Evolutionary conservation across 2,888 invertebrate genomes (phyloP).

Genomic region (Tridacna gigas): DNA sequence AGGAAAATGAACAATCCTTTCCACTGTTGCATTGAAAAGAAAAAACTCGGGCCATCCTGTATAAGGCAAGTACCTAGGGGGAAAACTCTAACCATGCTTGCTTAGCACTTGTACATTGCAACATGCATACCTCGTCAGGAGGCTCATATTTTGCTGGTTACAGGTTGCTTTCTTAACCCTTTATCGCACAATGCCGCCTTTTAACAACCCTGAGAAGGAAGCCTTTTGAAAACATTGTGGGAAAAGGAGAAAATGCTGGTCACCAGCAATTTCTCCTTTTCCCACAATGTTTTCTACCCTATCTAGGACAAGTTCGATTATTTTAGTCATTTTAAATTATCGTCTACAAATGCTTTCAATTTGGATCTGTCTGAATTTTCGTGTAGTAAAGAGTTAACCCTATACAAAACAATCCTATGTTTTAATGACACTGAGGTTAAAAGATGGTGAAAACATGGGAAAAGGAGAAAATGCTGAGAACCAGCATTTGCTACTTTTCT

Average conservation of each 20-base stretch:
- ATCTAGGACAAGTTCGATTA: neutral
- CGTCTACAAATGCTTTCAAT: neutral
- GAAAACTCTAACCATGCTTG: too few species aligned
- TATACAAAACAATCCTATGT: neutral
- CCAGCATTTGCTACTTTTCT: neutral
- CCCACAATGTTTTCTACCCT: neutral
- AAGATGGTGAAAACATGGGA: neutral
- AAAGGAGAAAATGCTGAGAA: conserved; percentile 9
- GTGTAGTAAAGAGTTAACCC: neutral
- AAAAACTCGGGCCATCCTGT: too few species aligned
- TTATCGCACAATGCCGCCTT: neutral
- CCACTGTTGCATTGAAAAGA: too few species aligned
- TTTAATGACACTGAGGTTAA: neutral
- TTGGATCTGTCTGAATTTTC: neutral
- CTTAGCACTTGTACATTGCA: too few species aligned
- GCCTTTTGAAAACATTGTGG: neutral
- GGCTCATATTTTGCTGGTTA: too few species aligned
- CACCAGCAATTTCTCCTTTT: neutral
- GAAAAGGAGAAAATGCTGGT: neutral
- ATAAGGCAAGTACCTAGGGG: too few species aligned
- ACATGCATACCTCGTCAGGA: too few species aligned
- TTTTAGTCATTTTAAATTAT: neutral
- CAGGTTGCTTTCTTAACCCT: too few species aligned
- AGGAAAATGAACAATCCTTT: too few species aligned
- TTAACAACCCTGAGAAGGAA: neutral